Evolutionary conservation across 2,888 invertebrate genomes (phyloP).

Genomic region (Drosophila borborema): DNA sequence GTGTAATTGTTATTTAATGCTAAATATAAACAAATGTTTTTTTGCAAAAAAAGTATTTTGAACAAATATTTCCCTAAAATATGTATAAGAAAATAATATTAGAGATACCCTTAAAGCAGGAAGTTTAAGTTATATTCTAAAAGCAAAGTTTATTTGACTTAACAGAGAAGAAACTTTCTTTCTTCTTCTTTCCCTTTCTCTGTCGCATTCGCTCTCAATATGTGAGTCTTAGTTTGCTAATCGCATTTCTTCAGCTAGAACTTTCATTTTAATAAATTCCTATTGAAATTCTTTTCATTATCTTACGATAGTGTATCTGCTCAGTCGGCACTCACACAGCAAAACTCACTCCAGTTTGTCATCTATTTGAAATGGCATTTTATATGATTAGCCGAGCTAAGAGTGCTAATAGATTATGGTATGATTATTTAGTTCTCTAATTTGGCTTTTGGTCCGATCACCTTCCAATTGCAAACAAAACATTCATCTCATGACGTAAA

Average conservation of each 20-base stretch:
- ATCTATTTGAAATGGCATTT: conserved; percentile 11
- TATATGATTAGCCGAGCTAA: conserved; percentile 12
- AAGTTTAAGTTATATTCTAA: background rate
- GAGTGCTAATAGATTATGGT: conserved; percentile 29
- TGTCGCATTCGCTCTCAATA: background rate
- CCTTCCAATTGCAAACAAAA: conserved; percentile 4
- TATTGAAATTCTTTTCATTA: background rate
- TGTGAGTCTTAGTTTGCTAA: background rate
- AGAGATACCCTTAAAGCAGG: background rate
- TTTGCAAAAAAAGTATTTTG: background rate
- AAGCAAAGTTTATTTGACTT: background rate
- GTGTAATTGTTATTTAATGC: conserved; percentile 5
- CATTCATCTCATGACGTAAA: conserved; percentile 35
- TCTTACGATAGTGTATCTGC: background rate
- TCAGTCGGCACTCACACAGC: background rate
- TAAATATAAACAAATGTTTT: conserved; percentile 2
- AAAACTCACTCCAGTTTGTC: background rate
- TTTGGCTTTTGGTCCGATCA: background rate
- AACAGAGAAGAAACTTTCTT: background rate
- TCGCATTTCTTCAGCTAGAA: background rate
- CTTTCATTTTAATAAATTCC: background rate
- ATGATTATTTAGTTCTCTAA: background rate
- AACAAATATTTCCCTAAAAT: background rate
- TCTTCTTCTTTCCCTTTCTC: background rate
- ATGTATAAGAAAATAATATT: background rate